Base-by-base conservation (phyloP, 1,140 invertebrate species). In the Lethocerus indicus region DNA sequence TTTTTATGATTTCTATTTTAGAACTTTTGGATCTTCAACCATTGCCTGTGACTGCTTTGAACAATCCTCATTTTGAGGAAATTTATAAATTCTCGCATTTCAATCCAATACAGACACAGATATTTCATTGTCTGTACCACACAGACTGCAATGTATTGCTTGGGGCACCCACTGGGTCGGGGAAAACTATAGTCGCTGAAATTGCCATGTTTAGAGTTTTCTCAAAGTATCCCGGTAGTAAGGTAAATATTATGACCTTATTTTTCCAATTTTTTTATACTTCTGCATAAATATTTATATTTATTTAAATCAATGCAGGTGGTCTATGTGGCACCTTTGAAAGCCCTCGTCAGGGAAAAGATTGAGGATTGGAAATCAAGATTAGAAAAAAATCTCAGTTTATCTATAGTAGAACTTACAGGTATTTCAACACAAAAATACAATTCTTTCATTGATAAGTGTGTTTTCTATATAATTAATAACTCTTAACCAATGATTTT, bases 61-160 rank as follows among this genome's bases (percentile, higher is more conserved):
- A 87, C 48, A 80, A 95, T 59, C 61, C 71, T 0, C 58, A 70
- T 3, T 87, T 82, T 58, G 81, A 97, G 65, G 69, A 71, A 27
- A 64, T 99, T 1, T 99, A 95, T 68, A 78, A 71, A 18, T 98
- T 98, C 64, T 77, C 78, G 0, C 91, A 96, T 64, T 99, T 99
- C 67, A 99, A 99, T 71, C 91, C 95, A 1, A 92, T 99, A 59
- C 96, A 99, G 67, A 98, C 94, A 4, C 96, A 99, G 69, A 86
- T 98, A 36, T 98, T 98, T 64, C 90, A 97, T 65, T 86, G 85
- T 53, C 68, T 98, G 0, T 98, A 96, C 66, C 83, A 98, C 63
- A 93, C 89, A 0, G 90, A 98, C 61, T 76, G 81, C 54, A 98
- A 98, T 64, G 82, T 95, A 3, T 67, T 99, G 1, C 67, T 99